Evolutionary conservation across 2,113 vertebrate species (phyloP), one percentile per base, ranked within the genome.

Genomic region (Corvus moneduloides): DNA sequence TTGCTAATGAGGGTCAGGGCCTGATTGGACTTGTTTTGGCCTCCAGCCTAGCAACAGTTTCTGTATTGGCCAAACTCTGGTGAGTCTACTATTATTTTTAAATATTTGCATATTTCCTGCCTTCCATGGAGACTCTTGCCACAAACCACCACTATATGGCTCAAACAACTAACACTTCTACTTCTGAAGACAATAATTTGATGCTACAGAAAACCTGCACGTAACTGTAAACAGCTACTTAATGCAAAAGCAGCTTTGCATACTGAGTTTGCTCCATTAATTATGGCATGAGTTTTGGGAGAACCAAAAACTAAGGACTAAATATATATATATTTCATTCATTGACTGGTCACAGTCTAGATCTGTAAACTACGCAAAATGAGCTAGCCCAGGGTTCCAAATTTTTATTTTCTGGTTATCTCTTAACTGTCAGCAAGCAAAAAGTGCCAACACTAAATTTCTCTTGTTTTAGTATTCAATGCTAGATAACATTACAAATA

Each of bases 21-120:
- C 93, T 95, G 93, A 95, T 80, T 63, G 52, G 86, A 92, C 93
- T 94, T 95, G 93, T 92, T 95, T 87, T 91, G 91, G 96, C 89
- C 61, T 92, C 84, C 83, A 94, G 91, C 91, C 80, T 94, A 95
- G 94, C 95, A 96, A 97, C 91, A 92, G 86, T 84, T 87, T 90
- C 84, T 92, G 76, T 90, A 94, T 55, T 81, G 86, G 80, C 86
- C 83, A 84, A 84, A 94, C 86, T 84, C 80, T 64, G 93, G 39
- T 3, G 2, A 71, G 52, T 55, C 61, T 77, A 55, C 59, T 78
- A 75, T 89, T 84, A 84, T 67, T 81, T 86, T 59, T 11, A 87
- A 86, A 59, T 92, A 87, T 89, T 80, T 78, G 66, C 89, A 75
- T 88, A 85, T 75, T 81, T 81, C 73, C 33, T 78, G 44, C 68